Evolutionary conservation across 2,888 invertebrate species (phyloP).

Genomic region (Pherbina coryleti): DNA sequence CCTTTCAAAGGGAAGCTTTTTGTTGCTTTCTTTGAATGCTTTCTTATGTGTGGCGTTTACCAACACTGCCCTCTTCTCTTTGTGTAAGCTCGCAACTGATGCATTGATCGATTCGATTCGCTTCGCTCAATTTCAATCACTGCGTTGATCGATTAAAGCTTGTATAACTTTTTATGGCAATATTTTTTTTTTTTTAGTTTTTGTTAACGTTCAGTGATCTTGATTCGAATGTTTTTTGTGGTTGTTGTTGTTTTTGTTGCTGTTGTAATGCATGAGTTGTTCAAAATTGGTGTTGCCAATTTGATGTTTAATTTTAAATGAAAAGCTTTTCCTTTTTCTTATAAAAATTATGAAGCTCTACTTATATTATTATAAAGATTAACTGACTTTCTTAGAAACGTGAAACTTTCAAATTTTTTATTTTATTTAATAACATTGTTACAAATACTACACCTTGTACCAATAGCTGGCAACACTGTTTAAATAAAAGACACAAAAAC

Average conservation of each 20-base stretch:
- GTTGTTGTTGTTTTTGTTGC: conserved; percentile 16
- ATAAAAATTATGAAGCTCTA: not conserved
- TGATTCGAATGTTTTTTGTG: not conserved
- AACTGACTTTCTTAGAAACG: too few species aligned
- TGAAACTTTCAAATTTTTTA: not conserved
- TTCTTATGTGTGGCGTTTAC: too few species aligned
- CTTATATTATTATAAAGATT: not conserved
- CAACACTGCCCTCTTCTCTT: not conserved
- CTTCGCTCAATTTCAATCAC: conserved; percentile 36
- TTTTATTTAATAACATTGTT: conserved; percentile 14
- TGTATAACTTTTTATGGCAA: not conserved
- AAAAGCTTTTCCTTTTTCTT: conserved; percentile 25
- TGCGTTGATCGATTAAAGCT: conserved; percentile 27
- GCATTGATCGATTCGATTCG: not conserved
- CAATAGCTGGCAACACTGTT: conserved; percentile 39
- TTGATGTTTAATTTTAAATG: not conserved
- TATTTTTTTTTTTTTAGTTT: not conserved
- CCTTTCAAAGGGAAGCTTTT: too few species aligned
- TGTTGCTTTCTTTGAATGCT: too few species aligned
- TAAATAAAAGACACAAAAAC: not conserved
- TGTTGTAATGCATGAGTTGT: conserved; percentile 12
- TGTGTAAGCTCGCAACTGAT: not conserved
- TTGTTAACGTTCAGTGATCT: not conserved
- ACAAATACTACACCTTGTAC: conserved; percentile 26
- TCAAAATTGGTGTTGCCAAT: conserved; percentile 26